Conservation (phyloP, 2,797 vertebrate genomes). For the Peromyscus melanophrys region DNA sequence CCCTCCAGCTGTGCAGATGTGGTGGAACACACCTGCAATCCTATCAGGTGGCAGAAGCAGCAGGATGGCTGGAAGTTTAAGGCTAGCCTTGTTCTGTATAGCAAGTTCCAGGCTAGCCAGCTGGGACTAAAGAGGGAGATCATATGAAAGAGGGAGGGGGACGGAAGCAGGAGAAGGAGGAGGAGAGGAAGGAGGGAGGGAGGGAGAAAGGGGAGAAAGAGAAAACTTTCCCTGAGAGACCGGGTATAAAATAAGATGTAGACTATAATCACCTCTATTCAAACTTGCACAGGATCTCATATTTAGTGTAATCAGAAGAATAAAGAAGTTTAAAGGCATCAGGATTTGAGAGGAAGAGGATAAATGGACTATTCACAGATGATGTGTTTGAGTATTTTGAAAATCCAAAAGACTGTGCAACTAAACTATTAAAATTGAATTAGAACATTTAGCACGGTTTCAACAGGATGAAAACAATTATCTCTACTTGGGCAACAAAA, state of each 20-base stretch:
- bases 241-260: not conserved
- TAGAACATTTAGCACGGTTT: conserved; percentile 4
- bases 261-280: not conserved
- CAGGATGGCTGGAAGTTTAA: not conserved
- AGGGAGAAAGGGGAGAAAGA: no score
- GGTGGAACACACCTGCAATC: no score
- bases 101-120: not conserved
- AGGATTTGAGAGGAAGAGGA: conserved; percentile 50
- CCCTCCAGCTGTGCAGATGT: not conserved
- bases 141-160: not conserved
- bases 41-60: no score
- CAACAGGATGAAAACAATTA: not conserved
- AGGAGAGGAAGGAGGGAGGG: not conserved
- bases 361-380: not conserved
- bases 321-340: not conserved
- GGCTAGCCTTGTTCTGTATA: not conserved
- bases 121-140: not conserved
- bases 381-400: not conserved
- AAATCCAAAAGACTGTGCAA: conserved; percentile 4
- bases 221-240: not conserved
- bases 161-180: no score
- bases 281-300: not conserved
- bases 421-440: conserved; percentile 13
- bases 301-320: not conserved
- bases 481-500: conserved; percentile 22